A percentile compares a stretch with the other conserved stretches of the same genome.
These are phyloP conservation scores for Aradophagus sp. DNA, from an alignment of 1,140 invertebrate genomes.

Conservation along the genomic window DNA sequence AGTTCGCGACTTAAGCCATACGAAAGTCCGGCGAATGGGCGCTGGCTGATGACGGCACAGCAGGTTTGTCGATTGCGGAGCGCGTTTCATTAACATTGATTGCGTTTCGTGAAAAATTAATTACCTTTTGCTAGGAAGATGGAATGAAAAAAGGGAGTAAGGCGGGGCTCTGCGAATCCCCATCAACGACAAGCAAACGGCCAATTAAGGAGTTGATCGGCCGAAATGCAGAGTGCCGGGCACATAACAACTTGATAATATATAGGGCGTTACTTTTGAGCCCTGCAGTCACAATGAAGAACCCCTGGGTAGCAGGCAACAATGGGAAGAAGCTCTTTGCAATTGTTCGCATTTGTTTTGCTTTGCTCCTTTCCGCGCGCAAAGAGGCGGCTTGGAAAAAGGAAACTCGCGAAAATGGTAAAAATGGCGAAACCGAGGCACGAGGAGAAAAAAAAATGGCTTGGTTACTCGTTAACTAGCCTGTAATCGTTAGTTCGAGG, in stretches of 20 bases:
- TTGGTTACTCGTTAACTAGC: conserved; percentile 57
- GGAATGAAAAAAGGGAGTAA: neutral
- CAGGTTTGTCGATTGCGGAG: too few relatives aligned
- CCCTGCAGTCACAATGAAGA: neutral
- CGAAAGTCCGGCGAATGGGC: too few relatives aligned
- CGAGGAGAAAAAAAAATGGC: conserved; percentile 17
- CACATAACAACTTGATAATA: conserved; percentile 1
- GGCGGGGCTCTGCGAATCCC: too few relatives aligned
- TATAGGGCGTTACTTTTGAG: conserved; percentile 10
- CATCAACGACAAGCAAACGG: neutral
- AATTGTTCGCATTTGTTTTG: conserved; percentile 34
- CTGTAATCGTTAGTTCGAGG: conserved; percentile 56
- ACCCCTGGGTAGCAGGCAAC: conserved; percentile 11
- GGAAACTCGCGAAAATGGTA: neutral
- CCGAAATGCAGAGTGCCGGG: neutral
- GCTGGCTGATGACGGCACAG: too few relatives aligned
- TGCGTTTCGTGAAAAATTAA: too few relatives aligned
- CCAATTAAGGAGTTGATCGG: conserved; percentile 11
- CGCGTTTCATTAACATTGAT: too few relatives aligned
- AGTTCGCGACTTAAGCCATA: neutral
- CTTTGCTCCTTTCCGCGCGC: conserved; percentile 19
- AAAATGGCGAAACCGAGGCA: conserved; percentile 27
- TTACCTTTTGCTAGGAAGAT: neutral
- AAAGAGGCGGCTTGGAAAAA: conserved; percentile 30
- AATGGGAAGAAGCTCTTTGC: conserved; percentile 33